Evolutionary conservation across 2,888 invertebrate species (phyloP).

Genomic region (Eupithecia tripunctaria): DNA sequence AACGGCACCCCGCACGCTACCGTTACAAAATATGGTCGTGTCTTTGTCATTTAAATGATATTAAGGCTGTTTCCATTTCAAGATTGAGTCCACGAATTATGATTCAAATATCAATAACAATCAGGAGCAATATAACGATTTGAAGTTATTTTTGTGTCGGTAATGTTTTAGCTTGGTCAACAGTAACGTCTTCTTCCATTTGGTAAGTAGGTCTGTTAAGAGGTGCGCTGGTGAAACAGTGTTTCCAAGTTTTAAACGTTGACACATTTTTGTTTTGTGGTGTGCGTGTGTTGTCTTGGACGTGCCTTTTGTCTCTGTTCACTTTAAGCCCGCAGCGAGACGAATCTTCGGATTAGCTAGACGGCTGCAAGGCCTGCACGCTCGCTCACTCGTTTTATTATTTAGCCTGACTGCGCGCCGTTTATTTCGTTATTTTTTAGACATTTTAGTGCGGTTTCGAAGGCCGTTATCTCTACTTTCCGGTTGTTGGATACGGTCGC

Average conservation of each 20-base stretch:
- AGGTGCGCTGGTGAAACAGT: constrained; percentile 4
- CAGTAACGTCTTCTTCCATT: not conserved
- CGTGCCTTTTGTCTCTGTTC: constrained; percentile 26
- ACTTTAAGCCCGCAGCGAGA: constrained; percentile 11
- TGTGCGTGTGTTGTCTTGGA: constrained; percentile 15
- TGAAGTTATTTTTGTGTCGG: not conserved
- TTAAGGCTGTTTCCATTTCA: constrained; percentile 28
- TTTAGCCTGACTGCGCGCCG: constrained; percentile 9
- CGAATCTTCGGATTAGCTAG: constrained; percentile 19
- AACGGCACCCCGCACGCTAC: constrained; percentile 39
- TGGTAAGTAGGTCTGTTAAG: not conserved
- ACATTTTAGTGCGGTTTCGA: constrained; percentile 36
- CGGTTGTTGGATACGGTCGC: constrained; percentile 45
- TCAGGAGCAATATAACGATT: not conserved
- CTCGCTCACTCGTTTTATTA: constrained; percentile 10
- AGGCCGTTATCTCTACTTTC: constrained; percentile 51
- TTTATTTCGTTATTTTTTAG: constrained; percentile 25
- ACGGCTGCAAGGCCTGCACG: not conserved
- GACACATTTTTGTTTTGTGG: not conserved
- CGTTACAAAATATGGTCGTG: constrained; percentile 35
- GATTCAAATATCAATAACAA: constrained; percentile 13
- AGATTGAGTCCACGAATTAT: constrained; percentile 12
- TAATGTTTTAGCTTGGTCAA: constrained; percentile 12
- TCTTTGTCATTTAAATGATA: constrained; percentile 36
- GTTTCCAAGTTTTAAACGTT: not conserved